Evolutionary conservation across 2,888 invertebrate species (phyloP).

Genomic region (Petrolisthes cinctipes): DNA sequence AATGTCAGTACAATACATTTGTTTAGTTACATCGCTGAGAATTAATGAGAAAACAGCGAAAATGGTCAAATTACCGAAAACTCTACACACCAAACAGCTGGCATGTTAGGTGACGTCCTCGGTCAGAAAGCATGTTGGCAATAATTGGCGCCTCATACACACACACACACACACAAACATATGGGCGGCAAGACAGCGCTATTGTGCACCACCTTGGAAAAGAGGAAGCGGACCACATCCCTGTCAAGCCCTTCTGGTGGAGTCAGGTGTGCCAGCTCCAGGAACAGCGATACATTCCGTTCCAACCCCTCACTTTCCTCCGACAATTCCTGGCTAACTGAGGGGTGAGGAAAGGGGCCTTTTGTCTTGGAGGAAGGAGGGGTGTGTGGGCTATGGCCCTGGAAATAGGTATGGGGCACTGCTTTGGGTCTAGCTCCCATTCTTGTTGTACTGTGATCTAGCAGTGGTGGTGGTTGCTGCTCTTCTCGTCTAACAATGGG

Average conservation of each 20-base stretch:
- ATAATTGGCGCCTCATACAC: not conserved
- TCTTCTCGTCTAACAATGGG: too few species aligned
- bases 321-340: not conserved
- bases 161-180: conserved; percentile 17
- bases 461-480: too few species aligned
- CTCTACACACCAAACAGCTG: not conserved
- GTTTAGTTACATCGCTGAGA: too few species aligned
- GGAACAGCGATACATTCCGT: not conserved
- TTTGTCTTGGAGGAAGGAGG: not conserved
- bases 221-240: not conserved
- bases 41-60: conserved; percentile 8
- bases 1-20: too few species aligned
- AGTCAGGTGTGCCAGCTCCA: not conserved
- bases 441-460: too few species aligned
- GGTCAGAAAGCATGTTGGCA: not conserved
- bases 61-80: not conserved
- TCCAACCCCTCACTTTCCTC: not conserved
- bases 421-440: not conserved
- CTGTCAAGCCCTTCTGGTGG: not conserved
- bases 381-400: not conserved
- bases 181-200: not conserved
- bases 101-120: not conserved
- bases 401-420: not conserved
- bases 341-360: not conserved
- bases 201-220: not conserved